A percentile compares a stretch with the other conserved stretches of the same genome.
Evolutionary conservation across 2,113 vertebrate species (phyloP).

Genomic region (Rana temporaria): DNA sequence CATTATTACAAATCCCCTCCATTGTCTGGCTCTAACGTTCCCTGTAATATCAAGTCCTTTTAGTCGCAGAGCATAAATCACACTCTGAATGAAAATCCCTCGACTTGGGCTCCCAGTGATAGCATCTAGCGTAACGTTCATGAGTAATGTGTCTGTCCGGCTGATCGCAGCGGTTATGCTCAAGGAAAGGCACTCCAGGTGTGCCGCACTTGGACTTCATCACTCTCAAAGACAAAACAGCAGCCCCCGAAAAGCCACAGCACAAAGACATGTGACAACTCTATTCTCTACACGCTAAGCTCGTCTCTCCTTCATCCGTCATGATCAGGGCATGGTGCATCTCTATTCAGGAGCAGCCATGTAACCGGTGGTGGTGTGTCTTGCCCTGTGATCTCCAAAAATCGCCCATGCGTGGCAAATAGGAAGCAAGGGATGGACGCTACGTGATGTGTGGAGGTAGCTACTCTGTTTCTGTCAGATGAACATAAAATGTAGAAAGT

Average conservation of each 20-base stretch:
- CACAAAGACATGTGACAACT: slow-evolving; percentile 57
- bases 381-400: slow-evolving; percentile 27
- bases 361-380: background rate
- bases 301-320: background rate
- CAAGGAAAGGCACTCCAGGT: slow-evolving; percentile 57
- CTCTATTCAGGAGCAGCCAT: slow-evolving; percentile 16
- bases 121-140: slow-evolving; percentile 63
- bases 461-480: background rate
- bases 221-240: slow-evolving; percentile 59
- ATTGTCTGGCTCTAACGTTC: slow-evolving; percentile 45
- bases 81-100: slow-evolving; percentile 67
- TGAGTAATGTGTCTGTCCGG: slow-evolving; percentile 64
- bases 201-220: slow-evolving; percentile 17
- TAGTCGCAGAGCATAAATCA: slow-evolving; percentile 65
- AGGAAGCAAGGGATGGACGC: background rate
- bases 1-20: slow-evolving; percentile 49
- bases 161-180: slow-evolving; percentile 60
- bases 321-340: slow-evolving; percentile 30
- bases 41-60: slow-evolving; percentile 64
- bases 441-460: background rate
- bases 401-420: background rate
- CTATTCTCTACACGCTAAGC: slow-evolving; percentile 39
- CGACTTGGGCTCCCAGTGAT: slow-evolving; percentile 66
- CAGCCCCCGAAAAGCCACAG: slow-evolving; percentile 45
- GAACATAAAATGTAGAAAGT: background rate